Evolutionary conservation across 2,113 vertebrate genomes (phyloP).

Genomic region (Coturnix japonica): DNA sequence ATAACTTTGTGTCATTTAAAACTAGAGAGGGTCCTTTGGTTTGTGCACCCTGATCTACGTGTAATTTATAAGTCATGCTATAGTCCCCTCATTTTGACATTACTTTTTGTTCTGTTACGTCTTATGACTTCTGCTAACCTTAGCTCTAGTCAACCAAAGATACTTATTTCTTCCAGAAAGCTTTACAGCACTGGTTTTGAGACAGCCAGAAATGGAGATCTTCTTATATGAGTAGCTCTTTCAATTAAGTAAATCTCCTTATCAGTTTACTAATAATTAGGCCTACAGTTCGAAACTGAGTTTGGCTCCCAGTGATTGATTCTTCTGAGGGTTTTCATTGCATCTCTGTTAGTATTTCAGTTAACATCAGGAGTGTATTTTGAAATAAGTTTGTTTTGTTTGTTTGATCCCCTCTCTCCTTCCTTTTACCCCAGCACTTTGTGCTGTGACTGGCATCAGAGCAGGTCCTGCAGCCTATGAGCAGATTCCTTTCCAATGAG

Average conservation of each 20-base stretch:
- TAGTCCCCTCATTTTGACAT: background rate
- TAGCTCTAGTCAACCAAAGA: background rate
- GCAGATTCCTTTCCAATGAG: background rate
- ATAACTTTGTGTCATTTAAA: background rate
- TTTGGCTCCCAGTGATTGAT: accelerated
- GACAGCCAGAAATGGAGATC: background rate
- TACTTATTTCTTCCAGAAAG: background rate
- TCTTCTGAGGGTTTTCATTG: background rate
- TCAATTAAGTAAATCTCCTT: background rate
- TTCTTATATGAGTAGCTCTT: background rate
- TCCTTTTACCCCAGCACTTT: background rate
- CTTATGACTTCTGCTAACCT: background rate
- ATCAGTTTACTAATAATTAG: background rate
- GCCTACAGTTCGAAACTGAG: background rate
- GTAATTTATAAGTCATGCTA: background rate
- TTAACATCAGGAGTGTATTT: accelerated
- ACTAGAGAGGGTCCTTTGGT: background rate
- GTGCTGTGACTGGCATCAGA: accelerated
- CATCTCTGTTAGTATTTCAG: accelerated
- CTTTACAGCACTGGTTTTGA: background rate
- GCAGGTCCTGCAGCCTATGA: accelerated
- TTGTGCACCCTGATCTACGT: background rate
- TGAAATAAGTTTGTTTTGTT: background rate
- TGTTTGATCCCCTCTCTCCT: background rate
- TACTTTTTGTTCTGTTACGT: background rate